phyloP scores from a whole-genome alignment of 2,113 vertebrate species.

The Microcebus lehilahytsara region DNA sequence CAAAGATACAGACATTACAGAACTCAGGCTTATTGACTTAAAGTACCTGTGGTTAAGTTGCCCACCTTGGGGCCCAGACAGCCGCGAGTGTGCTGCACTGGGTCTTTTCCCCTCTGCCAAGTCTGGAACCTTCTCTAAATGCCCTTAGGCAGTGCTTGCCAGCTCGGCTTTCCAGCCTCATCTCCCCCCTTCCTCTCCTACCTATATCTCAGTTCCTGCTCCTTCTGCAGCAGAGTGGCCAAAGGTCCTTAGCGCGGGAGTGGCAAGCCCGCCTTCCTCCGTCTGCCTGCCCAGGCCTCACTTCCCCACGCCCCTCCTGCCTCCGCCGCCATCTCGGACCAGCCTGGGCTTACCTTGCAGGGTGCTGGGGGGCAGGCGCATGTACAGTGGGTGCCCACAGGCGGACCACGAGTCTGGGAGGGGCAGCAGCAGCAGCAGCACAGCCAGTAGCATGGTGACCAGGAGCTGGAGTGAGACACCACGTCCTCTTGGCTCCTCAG shows the following conservation, averaged over 20 bases:
- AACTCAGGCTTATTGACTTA: not conserved
- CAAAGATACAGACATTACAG: not conserved
- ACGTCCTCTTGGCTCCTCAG: not conserved
- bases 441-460: conserved; percentile 45
- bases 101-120: not conserved
- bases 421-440: conserved; percentile 35
- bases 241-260: not conserved
- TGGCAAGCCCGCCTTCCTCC: not conserved
- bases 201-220: not conserved
- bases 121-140: not conserved
- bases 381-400: conserved; percentile 44
- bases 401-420: not conserved
- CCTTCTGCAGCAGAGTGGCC: not conserved
- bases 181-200: not conserved
- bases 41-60: no score
- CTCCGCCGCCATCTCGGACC: not conserved
- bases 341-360: conserved; percentile 69
- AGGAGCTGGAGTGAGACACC: not conserved
- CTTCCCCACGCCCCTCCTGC: not conserved
- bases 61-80: not conserved
- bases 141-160: not conserved
- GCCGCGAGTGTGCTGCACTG: not conserved
- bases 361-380: conserved; percentile 60
- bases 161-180: not conserved
- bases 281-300: not conserved